Base-by-base conservation (phyloP, 1,140 invertebrate genomes). In the Danaus melanippus region DNA sequence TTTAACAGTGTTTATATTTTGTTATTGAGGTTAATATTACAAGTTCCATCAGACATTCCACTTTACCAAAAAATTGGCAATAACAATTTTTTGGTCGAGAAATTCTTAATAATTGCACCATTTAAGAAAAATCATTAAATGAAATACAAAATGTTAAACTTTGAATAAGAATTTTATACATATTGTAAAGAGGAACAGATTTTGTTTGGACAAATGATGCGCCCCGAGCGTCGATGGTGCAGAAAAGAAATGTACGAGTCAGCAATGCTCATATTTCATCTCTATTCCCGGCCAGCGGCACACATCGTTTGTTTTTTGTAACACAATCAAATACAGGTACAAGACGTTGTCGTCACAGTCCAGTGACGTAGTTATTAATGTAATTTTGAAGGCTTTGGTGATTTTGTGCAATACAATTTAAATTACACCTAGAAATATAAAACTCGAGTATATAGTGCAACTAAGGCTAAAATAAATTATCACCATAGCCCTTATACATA, bases 1-100 rank as follows among this genome's bases (percentile, higher is more conserved):
- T 76, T 82, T 84, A 85, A 85, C 82, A 85, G 77, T 83, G 79
- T 83, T 83, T 83, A 83, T 83, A 83, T 85, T 79, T 80, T 79
- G 53, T 74, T 82, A 78, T 81, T 66, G 77, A 82, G 74, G 77
- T 82, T 85, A 84, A 85, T 77, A 79, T 79, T 77, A 83, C 64
- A 67, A 71, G 78, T 78, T 75, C 76, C 78, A 17, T 69, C 63
- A 73, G 76, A 75, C 75, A 32, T 32, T 32, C 2, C 21, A 32
- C 21, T 32, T 32, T 32, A 32, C 2, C 21, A 5, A 32, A 32
- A 32, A 32, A 32, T 32, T 32, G 21, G 21, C 21, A 32, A 51
- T 51, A 32, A 49, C 46, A 48, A 9, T 42, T 41, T 11, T 54
- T 12, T 12, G 46, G 40, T 54, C 46, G 40, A 57, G 62, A 51